phyloP scores from a whole-genome alignment of 2,888 invertebrate genomes.

The Eupithecia vulgata region DNA sequence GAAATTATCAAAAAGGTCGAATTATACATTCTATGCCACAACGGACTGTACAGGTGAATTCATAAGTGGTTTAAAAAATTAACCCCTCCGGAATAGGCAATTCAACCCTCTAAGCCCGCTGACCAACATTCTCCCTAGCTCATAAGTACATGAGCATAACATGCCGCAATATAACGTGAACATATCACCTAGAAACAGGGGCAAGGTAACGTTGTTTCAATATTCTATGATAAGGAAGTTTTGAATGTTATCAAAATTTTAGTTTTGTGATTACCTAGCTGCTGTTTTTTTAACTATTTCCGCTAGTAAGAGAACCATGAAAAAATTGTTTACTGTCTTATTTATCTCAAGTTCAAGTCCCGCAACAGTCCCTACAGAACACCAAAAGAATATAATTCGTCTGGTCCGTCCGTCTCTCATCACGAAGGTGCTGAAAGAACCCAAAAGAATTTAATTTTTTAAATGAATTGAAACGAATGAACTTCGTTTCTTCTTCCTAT shows the following conservation, averaged over 20 bases:
- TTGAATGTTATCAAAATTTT: constrained; percentile 78
- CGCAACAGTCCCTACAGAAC: background rate
- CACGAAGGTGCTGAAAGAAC: background rate
- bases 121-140: constrained; percentile 7
- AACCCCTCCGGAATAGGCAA: constrained; percentile 11
- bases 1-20: background rate
- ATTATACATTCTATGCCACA: background rate
- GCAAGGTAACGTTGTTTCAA: constrained; percentile 56
- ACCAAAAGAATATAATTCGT: background rate
- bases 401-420: background rate
- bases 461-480: background rate
- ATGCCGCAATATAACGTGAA: background rate
- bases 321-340: constrained; percentile 43
- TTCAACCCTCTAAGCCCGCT: constrained; percentile 26
- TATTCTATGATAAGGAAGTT: constrained; percentile 57
- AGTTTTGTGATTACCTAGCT: constrained; percentile 79
- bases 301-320: constrained; percentile 79
- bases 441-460: background rate
- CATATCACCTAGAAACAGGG: constrained; percentile 40
- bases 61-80: constrained; percentile 15
- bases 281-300: constrained; percentile 73
- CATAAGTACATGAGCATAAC: constrained; percentile 2
- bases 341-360: background rate
- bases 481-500: too few species aligned
- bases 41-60: constrained; percentile 13